A percentile compares a stretch with the other conserved stretches of the same genome.
These are phyloP conservation scores for Lethenteron camtschaticum DNA, from an alignment of 2,113 vertebrate genomes.

Conservation along the genomic window DNA sequence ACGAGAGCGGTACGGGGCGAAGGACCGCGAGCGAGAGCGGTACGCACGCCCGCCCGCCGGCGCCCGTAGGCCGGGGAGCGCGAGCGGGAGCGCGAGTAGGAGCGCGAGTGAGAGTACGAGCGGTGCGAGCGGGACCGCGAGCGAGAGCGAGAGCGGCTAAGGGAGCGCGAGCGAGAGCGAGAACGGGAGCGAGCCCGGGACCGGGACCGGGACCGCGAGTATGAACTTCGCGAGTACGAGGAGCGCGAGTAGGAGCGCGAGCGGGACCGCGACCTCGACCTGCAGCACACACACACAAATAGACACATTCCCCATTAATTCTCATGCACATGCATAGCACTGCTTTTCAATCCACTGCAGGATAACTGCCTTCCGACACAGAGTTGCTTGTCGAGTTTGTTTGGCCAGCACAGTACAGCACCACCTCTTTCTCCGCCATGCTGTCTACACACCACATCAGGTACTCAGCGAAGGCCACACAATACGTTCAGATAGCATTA, in stretches of 20 bases:
- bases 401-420: no score
- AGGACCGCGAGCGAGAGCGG: background rate
- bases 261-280: slow-evolving; percentile 64
- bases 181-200: slow-evolving; percentile 69
- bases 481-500: no score
- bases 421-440: no score
- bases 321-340: background rate
- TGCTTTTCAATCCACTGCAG: no score
- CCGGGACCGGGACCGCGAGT: slow-evolving; percentile 41
- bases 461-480: no score
- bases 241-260: slow-evolving; percentile 55
- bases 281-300: slow-evolving; percentile 17
- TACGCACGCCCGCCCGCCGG: slow-evolving; percentile 6
- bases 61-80: slow-evolving; percentile 45
- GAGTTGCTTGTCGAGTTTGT: no score
- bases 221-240: slow-evolving; percentile 32
- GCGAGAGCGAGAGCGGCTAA: slow-evolving; percentile 55
- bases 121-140: slow-evolving; percentile 47
- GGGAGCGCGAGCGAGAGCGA: slow-evolving; percentile 52
- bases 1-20: slow-evolving; percentile 19
- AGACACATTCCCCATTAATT: background rate
- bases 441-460: no score
- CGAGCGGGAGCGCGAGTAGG: slow-evolving; percentile 55
- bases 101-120: slow-evolving; percentile 44
- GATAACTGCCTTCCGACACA: no score